Evolutionary conservation across 2,113 vertebrate genomes (phyloP).

Genomic region (Eupsittula cactorum): DNA sequence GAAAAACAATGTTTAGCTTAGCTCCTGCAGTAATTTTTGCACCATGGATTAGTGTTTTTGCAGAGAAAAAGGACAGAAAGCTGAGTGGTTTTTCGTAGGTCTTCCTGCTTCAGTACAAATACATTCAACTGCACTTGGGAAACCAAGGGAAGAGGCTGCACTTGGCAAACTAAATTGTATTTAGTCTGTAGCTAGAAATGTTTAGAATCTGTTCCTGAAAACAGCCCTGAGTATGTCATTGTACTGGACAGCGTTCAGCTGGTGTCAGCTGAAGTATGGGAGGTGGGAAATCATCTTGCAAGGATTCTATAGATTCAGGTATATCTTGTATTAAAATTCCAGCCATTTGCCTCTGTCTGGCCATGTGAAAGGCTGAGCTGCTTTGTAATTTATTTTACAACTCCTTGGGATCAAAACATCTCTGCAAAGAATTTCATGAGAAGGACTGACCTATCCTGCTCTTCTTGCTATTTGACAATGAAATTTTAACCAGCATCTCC

Average conservation of each 20-base stretch:
- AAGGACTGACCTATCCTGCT: neutral
- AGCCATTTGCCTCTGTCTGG: neutral
- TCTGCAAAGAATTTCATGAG: neutral
- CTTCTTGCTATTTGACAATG: neutral
- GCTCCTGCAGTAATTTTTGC: neutral
- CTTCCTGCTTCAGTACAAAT: conserved; percentile 9
- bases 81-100: neutral
- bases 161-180: neutral
- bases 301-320: neutral
- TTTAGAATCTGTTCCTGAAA: conserved; percentile 33
- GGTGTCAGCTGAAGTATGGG: neutral
- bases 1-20: neutral
- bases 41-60: neutral
- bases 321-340: neutral
- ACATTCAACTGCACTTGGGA: neutral
- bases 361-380: neutral
- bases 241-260: neutral
- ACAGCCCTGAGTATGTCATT: neutral
- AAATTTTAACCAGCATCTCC: neutral
- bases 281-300: neutral
- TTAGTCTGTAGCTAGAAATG: conserved; percentile 25
- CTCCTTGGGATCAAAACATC: neutral
- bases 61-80: neutral
- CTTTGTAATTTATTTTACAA: neutral
- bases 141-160: neutral